phyloP scores from a whole-genome alignment of 2,797 vertebrate genomes.

The Moxostoma hubbsi region DNA sequence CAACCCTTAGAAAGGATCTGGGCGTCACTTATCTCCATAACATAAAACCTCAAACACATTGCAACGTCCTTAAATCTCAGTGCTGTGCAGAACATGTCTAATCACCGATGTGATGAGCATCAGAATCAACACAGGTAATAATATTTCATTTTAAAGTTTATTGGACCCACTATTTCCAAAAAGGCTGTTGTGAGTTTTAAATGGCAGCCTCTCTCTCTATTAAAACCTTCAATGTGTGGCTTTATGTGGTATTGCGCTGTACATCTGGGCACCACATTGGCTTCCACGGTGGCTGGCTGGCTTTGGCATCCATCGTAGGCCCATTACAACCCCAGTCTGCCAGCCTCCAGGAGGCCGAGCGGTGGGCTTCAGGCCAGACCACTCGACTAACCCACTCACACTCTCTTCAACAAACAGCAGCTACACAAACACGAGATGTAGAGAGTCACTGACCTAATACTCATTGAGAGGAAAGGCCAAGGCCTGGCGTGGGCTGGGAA shows the following conservation, averaged over 20 bases:
- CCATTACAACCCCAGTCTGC: slow-evolving; percentile 62
- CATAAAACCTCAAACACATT: slow-evolving; percentile 12
- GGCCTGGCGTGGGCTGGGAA: slow-evolving; percentile 32
- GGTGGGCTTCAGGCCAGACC: slow-evolving; percentile 59
- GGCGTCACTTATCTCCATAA: neutral
- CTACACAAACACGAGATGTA: slow-evolving; percentile 46
- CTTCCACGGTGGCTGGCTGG: slow-evolving; percentile 64
- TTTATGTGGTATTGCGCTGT: slow-evolving; percentile 71
- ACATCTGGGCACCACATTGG: slow-evolving; percentile 76
- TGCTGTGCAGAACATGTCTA: slow-evolving; percentile 10
- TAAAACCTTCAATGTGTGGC: slow-evolving; percentile 74
- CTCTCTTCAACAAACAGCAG: slow-evolving; percentile 53
- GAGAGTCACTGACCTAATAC: slow-evolving; percentile 49
- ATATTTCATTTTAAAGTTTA: slow-evolving; percentile 75
- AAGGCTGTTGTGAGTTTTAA: slow-evolving; percentile 72
- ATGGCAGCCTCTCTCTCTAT: slow-evolving; percentile 69
- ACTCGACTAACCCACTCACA: slow-evolving; percentile 41
- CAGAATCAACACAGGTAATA: slow-evolving; percentile 55
- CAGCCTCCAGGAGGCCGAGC: slow-evolving; percentile 60
- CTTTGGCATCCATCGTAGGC: slow-evolving; percentile 63
- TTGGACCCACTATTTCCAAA: slow-evolving; percentile 71
- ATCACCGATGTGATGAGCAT: slow-evolving; percentile 26
- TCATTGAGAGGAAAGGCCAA: slow-evolving; percentile 39
- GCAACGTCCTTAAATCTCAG: neutral
- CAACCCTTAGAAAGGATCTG: neutral